Conservation (phyloP, 2,888 invertebrate species). For the Ornithoptera priamus region DNA sequence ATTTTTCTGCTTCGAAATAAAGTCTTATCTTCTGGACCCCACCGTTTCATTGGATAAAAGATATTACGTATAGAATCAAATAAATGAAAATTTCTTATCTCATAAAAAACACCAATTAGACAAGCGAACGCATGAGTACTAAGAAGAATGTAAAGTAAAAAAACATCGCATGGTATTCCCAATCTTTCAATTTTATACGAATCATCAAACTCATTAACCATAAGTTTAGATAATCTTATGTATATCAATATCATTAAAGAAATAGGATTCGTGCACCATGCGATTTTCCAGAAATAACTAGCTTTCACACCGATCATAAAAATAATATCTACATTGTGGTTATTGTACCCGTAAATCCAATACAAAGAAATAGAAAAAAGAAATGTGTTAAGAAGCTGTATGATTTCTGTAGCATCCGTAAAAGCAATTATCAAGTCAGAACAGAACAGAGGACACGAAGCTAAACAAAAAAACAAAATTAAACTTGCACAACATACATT, state of each 20-base stretch:
- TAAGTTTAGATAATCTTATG: conserved; percentile 39
- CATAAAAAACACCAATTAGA: conserved; percentile 43
- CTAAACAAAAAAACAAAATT: conserved; percentile 42
- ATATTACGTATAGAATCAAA: conserved; percentile 38
- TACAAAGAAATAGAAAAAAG: conserved; percentile 61
- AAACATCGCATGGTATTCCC: conserved; percentile 38
- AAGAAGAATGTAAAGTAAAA: conserved; percentile 50
- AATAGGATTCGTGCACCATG: conserved; percentile 62
- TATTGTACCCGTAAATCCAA: conserved; percentile 65
- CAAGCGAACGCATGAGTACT: conserved; percentile 49
- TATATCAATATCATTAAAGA: conserved; percentile 44
- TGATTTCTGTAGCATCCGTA: conserved; percentile 51
- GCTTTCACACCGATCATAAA: conserved; percentile 73
- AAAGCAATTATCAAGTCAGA: conserved; percentile 58
- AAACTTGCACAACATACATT: conserved; percentile 43
- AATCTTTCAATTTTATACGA: conserved; percentile 44
- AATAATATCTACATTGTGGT: conserved; percentile 65
- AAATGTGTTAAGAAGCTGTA: conserved; percentile 56
- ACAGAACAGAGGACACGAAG: conserved; percentile 61
- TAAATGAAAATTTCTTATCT: conserved; percentile 43
- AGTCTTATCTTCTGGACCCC: conserved; percentile 64
- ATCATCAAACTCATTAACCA: conserved; percentile 38
- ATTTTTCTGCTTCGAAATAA: conserved; percentile 67
- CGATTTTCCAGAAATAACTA: conserved; percentile 61
- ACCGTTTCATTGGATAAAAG: conserved; percentile 47